Conservation (phyloP, 2,113 vertebrate genomes). For the Poeciliopsis turrubarensis region DNA sequence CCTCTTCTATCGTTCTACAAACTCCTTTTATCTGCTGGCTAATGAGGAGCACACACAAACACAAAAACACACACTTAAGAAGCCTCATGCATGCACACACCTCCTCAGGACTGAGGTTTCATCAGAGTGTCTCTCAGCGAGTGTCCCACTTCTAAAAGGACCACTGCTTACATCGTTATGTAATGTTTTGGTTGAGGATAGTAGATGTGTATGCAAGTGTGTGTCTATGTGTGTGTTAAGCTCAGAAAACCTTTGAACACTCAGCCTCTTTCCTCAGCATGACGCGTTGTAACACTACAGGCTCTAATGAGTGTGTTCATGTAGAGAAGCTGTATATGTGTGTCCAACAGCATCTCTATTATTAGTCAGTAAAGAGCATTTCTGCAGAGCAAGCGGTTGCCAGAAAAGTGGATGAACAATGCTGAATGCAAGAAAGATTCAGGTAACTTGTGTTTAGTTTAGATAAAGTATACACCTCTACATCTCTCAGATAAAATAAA, state of each 20-base stretch:
- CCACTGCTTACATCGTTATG: constrained; percentile 71
- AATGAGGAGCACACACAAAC: constrained; percentile 66
- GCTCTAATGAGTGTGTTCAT: constrained; percentile 59
- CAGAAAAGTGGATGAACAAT: constrained; percentile 17
- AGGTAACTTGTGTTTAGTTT: background rate
- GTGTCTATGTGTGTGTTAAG: constrained; percentile 35
- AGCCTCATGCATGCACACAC: constrained; percentile 23
- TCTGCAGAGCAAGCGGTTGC: constrained; percentile 52
- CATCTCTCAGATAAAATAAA: too few species aligned
- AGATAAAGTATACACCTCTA: too few species aligned
- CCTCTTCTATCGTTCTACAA: constrained; percentile 67
- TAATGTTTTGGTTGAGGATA: constrained; percentile 24
- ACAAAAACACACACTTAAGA: constrained; percentile 14
- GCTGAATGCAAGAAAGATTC: background rate
- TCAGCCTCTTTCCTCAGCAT: constrained; percentile 53
- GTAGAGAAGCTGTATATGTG: constrained; percentile 24
- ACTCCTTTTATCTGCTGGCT: constrained; percentile 74
- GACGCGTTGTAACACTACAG: constrained; percentile 50
- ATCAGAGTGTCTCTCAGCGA: constrained; percentile 65
- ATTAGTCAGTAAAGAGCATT: constrained; percentile 47
- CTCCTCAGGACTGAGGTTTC: constrained; percentile 64
- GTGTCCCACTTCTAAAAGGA: constrained; percentile 73
- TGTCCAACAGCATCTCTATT: constrained; percentile 15
- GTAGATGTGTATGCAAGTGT: background rate
- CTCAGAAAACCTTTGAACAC: constrained; percentile 61